Evolutionary conservation across 2,113 vertebrate genomes (phyloP), one percentile per base, ranked within the genome.

Genomic region (Antechinus stuartii): DNA sequence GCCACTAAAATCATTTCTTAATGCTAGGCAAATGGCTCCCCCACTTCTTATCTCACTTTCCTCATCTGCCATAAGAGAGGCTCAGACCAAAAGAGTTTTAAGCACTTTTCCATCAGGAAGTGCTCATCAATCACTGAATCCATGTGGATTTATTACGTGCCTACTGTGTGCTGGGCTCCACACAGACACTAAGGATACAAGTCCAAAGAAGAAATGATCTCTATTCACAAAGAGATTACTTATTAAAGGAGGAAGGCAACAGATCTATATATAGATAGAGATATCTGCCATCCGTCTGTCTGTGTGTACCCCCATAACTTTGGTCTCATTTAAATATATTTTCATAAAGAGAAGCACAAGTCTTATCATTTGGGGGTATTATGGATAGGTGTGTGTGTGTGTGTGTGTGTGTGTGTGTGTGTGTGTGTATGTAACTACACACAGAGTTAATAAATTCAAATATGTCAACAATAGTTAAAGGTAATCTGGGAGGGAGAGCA

Each of bases 301-400:
- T n/a, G 30, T 16, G 3, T 68, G 30, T 68, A 27, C 16, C 35
- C 35, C 19, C n/a, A 76, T 16, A 90, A 49, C 47, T 90, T 50
- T 27, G 89, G 9, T 50, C 89, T 49, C 27, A 25, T 50, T 90
- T 50, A 90, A 90, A 50, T 12, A 90, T 2, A 90, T 49, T 50
- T 90, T 90, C 27, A 50, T 26, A 90, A 90, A 50, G 49, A 50
- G 47, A 49, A 42, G 22, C 22, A 19, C 68, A 76, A 76, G 16
- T 76, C 35, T 42, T 90, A 97, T 56, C 95, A 95, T 91, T 95
- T 97, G 98, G 95, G 94, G 89, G 16, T 94, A 95, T 95, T 95
- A 92, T 12, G 30, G 2, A 2, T 57, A 0, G 2, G 10, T 27
- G 27, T 56, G 22, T n/a, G 1, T 76, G 35, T 76, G 5, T 76